Conservation (phyloP, 2,113 vertebrate species). For the Pyrgilauda ruficollis region DNA sequence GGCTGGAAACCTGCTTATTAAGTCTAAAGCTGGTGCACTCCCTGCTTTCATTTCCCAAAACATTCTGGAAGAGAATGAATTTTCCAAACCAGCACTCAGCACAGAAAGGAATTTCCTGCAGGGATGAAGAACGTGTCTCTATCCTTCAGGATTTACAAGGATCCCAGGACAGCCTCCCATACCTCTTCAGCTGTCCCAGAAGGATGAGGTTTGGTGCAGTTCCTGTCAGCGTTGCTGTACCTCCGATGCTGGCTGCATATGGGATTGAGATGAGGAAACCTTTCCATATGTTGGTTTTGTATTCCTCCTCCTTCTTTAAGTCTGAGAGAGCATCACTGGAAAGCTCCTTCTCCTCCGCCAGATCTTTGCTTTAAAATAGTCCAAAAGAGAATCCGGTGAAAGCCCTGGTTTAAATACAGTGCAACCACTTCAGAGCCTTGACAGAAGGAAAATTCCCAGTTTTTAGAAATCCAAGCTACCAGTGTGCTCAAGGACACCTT, state of each 20-base stretch:
- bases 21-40: background rate
- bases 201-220: slow-evolving; percentile 95
- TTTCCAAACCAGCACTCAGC: background rate
- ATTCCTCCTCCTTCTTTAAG: slow-evolving; percentile 78
- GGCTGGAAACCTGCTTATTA: background rate
- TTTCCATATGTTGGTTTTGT: slow-evolving; percentile 91
- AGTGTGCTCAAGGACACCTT: background rate
- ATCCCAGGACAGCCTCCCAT: background rate
- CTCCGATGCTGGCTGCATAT: slow-evolving; percentile 93
- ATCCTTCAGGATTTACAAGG: background rate
- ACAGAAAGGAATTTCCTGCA: background rate
- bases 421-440: slow-evolving; percentile 53
- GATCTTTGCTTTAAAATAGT: slow-evolving; percentile 75
- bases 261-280: slow-evolving; percentile 96
- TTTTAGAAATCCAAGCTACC: slow-evolving; percentile 20
- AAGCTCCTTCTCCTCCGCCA: slow-evolving; percentile 70
- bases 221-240: slow-evolving; percentile 92
- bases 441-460: slow-evolving; percentile 7
- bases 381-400: slow-evolving; percentile 61
- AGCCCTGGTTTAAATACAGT: slow-evolving; percentile 41
- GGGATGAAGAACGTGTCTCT: background rate
- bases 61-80: background rate
- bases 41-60: background rate
- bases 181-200: slow-evolving; percentile 93
- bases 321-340: slow-evolving; percentile 65